phyloP scores from a whole-genome alignment of 1,140 invertebrate species.

The Eriocheir sinensis region DNA sequence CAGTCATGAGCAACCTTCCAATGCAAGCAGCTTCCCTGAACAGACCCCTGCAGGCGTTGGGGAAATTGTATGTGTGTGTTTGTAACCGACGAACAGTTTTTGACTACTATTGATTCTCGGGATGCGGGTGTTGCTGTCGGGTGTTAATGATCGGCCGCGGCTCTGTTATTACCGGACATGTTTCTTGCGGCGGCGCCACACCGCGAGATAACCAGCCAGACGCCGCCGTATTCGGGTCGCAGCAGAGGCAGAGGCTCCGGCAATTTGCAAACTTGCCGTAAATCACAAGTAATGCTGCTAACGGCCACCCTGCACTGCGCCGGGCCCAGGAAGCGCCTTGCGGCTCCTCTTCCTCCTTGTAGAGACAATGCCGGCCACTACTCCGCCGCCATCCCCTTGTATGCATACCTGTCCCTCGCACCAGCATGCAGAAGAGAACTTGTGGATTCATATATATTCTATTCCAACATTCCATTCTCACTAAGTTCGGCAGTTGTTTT shows the following conservation, averaged over 20 bases:
- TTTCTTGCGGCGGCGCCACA: neutral
- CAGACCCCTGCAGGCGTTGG: neutral
- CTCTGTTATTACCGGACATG: neutral
- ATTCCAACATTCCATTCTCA: too few species aligned
- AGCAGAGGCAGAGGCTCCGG: conserved; percentile 28
- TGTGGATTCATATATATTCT: neutral
- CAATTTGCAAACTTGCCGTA: conserved; percentile 54
- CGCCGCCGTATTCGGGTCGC: neutral
- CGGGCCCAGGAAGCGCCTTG: neutral
- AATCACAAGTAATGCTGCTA: conserved; percentile 50
- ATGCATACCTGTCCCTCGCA: neutral
- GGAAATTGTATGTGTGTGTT: neutral
- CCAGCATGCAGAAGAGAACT: neutral
- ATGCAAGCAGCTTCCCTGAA: neutral
- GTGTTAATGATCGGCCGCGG: neutral
- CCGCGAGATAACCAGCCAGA: neutral
- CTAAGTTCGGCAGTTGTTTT: neutral
- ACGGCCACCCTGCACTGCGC: neutral
- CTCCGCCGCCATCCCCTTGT: neutral
- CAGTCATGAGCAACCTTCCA: neutral
- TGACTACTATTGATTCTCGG: neutral
- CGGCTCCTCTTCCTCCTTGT: neutral
- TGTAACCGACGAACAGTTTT: neutral
- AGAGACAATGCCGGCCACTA: neutral
- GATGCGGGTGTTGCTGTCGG: neutral